Evolutionary conservation across 37 sponge, comb jelly and placozoan genomes (phyloP).

Genomic region (Halisarca cf. caerulea): DNA sequence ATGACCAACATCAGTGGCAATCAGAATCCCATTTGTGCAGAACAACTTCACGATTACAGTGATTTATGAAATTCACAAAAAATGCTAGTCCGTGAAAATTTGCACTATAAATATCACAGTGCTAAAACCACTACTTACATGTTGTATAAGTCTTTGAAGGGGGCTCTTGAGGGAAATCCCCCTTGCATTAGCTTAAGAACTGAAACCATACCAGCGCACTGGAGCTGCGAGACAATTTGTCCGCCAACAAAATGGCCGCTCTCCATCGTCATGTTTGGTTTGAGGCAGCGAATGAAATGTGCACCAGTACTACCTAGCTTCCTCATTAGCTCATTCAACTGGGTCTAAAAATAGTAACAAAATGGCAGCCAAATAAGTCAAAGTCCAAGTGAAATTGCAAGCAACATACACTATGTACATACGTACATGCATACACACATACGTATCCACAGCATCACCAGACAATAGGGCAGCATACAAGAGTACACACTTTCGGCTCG

Average conservation of each 20-base stretch:
- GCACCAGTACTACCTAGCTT: conserved; percentile 81
- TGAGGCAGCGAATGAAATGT: conserved; percentile 94
- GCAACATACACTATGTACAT: no score
- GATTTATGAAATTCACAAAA: no score
- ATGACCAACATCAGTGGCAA: no score
- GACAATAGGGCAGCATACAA: no score
- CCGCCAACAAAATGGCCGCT: conserved; percentile 72
- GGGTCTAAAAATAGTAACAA: no score
- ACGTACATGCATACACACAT: no score
- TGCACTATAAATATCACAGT: neutral
- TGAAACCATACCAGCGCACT: conserved; percentile 93
- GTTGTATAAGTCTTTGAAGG: conserved; percentile 80
- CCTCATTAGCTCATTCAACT: conserved; percentile 77
- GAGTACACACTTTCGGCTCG: no score
- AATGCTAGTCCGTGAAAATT: neutral
- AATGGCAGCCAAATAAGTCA: no score
- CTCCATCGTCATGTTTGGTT: conserved; percentile 90
- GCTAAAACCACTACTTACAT: conserved; percentile 57
- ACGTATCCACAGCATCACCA: no score
- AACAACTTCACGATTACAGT: no score
- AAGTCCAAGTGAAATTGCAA: no score
- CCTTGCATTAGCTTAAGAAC: conserved; percentile 96
- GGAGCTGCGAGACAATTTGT: conserved; percentile 87
- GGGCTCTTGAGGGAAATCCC: conserved; percentile 91
- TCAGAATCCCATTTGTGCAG: no score